Base-by-base conservation (phyloP, 2,797 vertebrate genomes). In the Loriculus beryllinus region DNA sequence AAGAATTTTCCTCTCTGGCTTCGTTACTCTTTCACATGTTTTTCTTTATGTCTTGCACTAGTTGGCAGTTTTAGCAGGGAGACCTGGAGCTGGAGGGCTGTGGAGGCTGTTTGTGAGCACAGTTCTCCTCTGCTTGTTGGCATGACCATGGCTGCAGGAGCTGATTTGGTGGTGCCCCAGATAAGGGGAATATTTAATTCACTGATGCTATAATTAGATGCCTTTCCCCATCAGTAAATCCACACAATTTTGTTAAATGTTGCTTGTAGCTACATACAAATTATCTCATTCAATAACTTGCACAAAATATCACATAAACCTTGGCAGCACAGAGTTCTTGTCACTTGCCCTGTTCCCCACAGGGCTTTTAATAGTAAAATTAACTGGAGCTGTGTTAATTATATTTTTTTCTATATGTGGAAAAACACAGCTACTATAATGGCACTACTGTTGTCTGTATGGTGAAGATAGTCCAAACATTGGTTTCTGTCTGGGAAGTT, bases 311-410 rank as follows among this genome's bases (percentile, higher is more conserved):
- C 84, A 54, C 62, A 64, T 35, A 87, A 91, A 83, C 43, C 31
- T 47, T 78, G 82, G 60, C 82, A 54, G 52, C 40, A 14, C 48
- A 85, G 60, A 5, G 4, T 85, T 92, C 64, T 87, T 83, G 42
- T 86, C 49, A 49, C 51, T 89, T 71, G 54, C 10, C 13, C 65
- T 92, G 84, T 78, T 83, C 42, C 72, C 42, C 7, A 7, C 54
- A 35, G 33, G 40, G 52, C 11, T 81, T 18, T 78, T 85, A 75
- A n/a, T 84, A 89, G 77, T 76, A 82, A 93, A 92, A 95, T 81
- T 88, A 83, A 63, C 76, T 81, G n/a, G n/a, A 86, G 14, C 22
- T 88, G 28, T 78, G n/a, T 90, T 92, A 93, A 77, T 95, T 82
- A 22, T 40, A 52, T 69, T 84, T 93, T 90, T 81, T 90, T 48